Percentiles rank a stretch among this genome's conserved stretches.
These are phyloP conservation scores for Anthopleura sola DNA, from an alignment of 64 coral and sea anemone species.

Conservation along the genomic window DNA sequence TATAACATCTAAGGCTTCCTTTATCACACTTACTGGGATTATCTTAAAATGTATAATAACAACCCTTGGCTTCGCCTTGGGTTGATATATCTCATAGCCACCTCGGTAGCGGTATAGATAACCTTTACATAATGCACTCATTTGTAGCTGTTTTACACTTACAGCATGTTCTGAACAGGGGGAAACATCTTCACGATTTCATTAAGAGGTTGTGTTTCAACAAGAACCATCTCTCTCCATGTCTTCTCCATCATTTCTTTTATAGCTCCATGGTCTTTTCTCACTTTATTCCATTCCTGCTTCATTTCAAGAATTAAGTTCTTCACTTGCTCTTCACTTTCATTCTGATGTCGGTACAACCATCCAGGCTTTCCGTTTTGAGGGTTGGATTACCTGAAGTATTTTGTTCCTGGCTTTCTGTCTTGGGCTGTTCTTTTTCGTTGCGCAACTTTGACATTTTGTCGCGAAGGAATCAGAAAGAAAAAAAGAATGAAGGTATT, in stretches of 20 bases:
- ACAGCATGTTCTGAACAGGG: constrained; percentile 29
- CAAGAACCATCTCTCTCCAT: constrained; percentile 9
- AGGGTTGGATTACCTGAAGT: neutral
- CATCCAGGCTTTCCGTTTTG: neutral
- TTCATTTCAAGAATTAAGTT: neutral
- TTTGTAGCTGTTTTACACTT: neutral
- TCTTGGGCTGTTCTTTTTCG: too few species aligned
- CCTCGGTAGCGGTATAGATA: too few species aligned
- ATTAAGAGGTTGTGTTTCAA: neutral
- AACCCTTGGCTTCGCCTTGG: too few species aligned
- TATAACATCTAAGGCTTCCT: too few species aligned
- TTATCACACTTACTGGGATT: too few species aligned
- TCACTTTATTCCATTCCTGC: neutral
- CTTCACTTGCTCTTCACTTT: neutral
- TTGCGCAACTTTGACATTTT: too few species aligned
- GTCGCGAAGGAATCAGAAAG: too few species aligned
- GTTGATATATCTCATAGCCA: too few species aligned
- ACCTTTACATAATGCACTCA: neutral
- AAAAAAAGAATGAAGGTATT: too few species aligned
- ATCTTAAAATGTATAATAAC: too few species aligned
- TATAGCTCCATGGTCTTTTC: constrained; percentile 2
- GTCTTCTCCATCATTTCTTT: constrained; percentile 10
- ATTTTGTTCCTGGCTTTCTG: too few species aligned
- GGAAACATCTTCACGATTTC: constrained; percentile 12
- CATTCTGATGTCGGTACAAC: constrained; percentile 7